Evolutionary conservation across 2,888 invertebrate genomes (phyloP).

Genomic region (Onchidella celtica): DNA sequence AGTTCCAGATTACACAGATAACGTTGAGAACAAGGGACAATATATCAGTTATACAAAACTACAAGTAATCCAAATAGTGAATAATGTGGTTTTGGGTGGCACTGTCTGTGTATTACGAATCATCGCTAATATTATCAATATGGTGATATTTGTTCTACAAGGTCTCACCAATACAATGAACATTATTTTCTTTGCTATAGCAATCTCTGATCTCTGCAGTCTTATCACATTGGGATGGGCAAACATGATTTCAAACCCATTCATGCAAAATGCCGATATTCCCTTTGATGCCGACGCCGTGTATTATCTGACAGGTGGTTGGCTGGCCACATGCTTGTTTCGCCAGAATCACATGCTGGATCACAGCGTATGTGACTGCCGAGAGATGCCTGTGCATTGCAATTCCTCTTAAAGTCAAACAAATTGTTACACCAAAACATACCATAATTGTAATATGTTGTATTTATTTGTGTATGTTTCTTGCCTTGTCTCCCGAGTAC

Average conservation of each 20-base stretch:
- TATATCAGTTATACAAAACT: not conserved
- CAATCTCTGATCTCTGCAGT: conserved; percentile 29
- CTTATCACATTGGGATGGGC: conserved; percentile 4
- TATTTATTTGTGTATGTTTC: not conserved
- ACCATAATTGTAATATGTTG: not conserved
- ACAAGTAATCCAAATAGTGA: not conserved
- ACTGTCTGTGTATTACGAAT: not conserved
- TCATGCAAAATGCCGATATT: not conserved
- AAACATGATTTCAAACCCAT: not conserved
- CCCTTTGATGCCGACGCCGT: not conserved
- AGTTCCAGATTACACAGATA: not conserved
- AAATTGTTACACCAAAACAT: not conserved
- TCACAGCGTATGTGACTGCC: conserved; percentile 3
- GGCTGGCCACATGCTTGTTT: conserved; percentile 31
- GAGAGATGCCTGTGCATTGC: conserved; percentile 18
- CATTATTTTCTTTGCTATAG: conserved; percentile 19
- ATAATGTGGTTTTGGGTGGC: not conserved
- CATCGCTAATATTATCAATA: conserved; percentile 13
- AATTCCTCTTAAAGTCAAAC: not conserved
- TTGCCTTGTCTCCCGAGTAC: not conserved
- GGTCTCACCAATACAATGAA: conserved; percentile 15
- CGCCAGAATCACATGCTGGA: conserved; percentile 22
- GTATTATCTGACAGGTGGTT: not conserved
- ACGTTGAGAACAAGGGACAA: not conserved
- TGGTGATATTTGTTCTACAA: conserved; percentile 8